Evolutionary conservation across 2,888 invertebrate genomes (phyloP).

Genomic region (Thelaira solivaga): DNA sequence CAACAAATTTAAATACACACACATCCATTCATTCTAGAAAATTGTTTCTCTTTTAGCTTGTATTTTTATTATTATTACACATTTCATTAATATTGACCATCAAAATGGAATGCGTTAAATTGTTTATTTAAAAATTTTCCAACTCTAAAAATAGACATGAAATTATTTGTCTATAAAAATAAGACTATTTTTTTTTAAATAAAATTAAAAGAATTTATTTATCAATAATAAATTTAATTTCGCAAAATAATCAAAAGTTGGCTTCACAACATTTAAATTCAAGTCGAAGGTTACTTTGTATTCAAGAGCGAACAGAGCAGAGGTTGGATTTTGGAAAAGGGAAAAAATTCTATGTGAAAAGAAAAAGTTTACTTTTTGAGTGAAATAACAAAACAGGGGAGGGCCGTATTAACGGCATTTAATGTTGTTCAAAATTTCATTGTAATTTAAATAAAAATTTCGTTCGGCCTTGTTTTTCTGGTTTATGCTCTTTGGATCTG

Average conservation of each 20-base stretch:
- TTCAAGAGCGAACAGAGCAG: no score
- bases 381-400: no score
- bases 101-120: constrained; percentile 29
- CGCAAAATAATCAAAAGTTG: not conserved
- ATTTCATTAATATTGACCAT: not conserved
- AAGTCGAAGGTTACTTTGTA: constrained; percentile 2
- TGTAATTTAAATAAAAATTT: no score
- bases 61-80: not conserved
- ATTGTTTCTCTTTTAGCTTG: no score
- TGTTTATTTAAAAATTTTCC: constrained; percentile 26
- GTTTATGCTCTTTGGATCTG: no score
- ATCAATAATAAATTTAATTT: not conserved
- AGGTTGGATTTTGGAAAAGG: no score
- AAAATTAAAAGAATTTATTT: not conserved
- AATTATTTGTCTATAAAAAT: not conserved
- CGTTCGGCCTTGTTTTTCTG: no score
- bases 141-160: constrained; percentile 12
- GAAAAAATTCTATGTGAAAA: no score
- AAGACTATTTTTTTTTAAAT: not conserved
- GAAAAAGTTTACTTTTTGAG: no score
- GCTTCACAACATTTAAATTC: not conserved
- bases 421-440: no score
- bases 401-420: no score
- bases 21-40: not conserved
- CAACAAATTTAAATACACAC: no score